These are phyloP conservation scores for Ardeotis arabs DNA, from an alignment of 2,113 vertebrate species.

Conservation along the genomic window DNA sequence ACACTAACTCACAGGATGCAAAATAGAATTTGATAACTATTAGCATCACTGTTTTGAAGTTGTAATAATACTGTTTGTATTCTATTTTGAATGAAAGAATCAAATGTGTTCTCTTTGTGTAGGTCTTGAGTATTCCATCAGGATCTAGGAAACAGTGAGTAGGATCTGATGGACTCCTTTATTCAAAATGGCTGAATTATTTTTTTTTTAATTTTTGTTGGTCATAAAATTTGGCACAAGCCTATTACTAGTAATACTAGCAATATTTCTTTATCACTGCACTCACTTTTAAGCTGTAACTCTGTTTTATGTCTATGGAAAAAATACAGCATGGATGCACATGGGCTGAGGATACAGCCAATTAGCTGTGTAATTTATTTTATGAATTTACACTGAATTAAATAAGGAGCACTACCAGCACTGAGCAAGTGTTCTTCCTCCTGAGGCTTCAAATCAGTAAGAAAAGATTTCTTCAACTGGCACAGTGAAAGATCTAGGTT, in stretches of 20 bases:
- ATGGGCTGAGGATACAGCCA: constrained; percentile 44
- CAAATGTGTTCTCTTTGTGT: not conserved
- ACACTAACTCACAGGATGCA: not conserved
- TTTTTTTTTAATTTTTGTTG: constrained; percentile 59
- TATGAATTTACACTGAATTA: constrained; percentile 68
- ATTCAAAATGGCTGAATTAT: constrained; percentile 26
- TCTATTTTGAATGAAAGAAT: constrained; percentile 3
- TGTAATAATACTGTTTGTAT: not conserved
- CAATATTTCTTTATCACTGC: constrained; percentile 55
- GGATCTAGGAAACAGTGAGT: constrained; percentile 4
- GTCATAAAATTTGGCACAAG: constrained; percentile 65
- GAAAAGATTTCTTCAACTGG: constrained; percentile 8
- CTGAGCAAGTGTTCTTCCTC: constrained; percentile 38
- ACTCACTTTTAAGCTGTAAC: constrained; percentile 62
- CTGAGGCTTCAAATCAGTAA: constrained; percentile 51
- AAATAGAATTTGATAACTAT: not conserved
- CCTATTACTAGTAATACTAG: constrained; percentile 49
- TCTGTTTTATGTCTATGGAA: constrained; percentile 63
- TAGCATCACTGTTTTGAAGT: not conserved
- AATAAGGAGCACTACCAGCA: constrained; percentile 41
- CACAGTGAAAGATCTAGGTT: constrained; percentile 50
- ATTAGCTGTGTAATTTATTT: constrained; percentile 67
- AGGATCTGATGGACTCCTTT: constrained; percentile 54
- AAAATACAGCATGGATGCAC: constrained; percentile 5
- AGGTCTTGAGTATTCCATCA: constrained; percentile 28